These are phyloP conservation scores for Odobenus rosmarus DNA, from an alignment of 2,113 vertebrate genomes.

Conservation along the genomic window DNA sequence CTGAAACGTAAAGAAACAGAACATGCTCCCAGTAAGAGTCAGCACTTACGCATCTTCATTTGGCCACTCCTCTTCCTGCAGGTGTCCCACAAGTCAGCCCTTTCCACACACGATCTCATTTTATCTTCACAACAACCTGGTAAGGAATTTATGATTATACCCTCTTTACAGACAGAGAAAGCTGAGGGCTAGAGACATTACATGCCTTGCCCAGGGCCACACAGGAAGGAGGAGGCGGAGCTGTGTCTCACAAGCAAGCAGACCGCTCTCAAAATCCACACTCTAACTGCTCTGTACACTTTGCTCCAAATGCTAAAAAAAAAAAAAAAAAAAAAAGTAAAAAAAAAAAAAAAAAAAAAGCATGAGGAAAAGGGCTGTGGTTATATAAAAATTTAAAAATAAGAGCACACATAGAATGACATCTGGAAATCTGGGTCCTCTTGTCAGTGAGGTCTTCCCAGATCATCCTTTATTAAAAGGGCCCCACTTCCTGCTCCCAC, in stretches of 20 bases:
- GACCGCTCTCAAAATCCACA: background rate
- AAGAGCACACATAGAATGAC: background rate
- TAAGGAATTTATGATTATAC: background rate
- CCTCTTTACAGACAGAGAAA: background rate
- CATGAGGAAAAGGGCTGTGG: background rate
- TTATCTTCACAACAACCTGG: background rate
- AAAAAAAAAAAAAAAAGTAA: background rate
- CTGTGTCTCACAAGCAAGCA: background rate
- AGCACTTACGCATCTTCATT: accelerated
- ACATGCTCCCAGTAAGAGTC: background rate
- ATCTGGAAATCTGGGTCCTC: background rate
- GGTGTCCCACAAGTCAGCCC: background rate
- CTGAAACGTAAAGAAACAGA: background rate
- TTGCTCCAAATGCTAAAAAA: background rate
- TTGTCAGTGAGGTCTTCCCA: background rate
- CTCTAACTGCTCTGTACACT: background rate
- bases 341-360: background rate
- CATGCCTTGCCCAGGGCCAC: background rate
- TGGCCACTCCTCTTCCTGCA: background rate
- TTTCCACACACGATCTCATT: background rate
- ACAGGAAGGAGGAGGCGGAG: background rate
- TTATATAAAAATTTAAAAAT: background rate
- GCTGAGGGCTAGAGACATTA: background rate
- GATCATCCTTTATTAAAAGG: background rate
- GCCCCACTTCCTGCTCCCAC: background rate